Evolutionary conservation across 2,888 invertebrate genomes (phyloP).

Genomic region (Podabrus alpinus): DNA sequence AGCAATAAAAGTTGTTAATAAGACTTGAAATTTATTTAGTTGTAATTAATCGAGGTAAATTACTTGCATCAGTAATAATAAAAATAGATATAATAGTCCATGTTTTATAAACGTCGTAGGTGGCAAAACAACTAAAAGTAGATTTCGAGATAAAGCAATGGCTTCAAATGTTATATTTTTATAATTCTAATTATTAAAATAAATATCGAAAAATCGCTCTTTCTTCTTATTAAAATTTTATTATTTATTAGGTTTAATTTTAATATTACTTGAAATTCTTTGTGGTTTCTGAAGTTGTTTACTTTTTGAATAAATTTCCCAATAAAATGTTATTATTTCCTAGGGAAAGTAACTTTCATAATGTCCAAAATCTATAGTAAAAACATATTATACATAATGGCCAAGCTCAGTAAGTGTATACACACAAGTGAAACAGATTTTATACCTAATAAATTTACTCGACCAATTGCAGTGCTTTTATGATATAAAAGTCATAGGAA

Average conservation of each 20-base stretch:
- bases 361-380: no score
- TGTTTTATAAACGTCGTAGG: not conserved
- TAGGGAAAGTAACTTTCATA: not conserved
- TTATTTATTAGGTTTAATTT: no score
- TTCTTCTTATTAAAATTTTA: not conserved
- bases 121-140: not conserved
- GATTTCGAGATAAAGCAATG: not conserved
- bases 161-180: no score
- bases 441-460: not conserved
- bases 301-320: not conserved
- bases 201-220: not conserved
- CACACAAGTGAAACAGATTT: not conserved
- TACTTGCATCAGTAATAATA: not conserved
- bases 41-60: not conserved
- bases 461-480: no score
- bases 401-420: not conserved
- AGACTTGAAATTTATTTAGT: not conserved
- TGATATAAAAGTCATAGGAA: slow-evolving; percentile 5
- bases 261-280: not conserved
- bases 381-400: no score
- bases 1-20: not conserved
- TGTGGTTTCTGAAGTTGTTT: not conserved
- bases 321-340: not conserved
- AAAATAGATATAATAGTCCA: not conserved
- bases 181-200: not conserved